Percentiles rank a stretch among this genome's conserved stretches.
Conservation (phyloP, 1,140 invertebrate species). For the Trichoplusia ni region DNA sequence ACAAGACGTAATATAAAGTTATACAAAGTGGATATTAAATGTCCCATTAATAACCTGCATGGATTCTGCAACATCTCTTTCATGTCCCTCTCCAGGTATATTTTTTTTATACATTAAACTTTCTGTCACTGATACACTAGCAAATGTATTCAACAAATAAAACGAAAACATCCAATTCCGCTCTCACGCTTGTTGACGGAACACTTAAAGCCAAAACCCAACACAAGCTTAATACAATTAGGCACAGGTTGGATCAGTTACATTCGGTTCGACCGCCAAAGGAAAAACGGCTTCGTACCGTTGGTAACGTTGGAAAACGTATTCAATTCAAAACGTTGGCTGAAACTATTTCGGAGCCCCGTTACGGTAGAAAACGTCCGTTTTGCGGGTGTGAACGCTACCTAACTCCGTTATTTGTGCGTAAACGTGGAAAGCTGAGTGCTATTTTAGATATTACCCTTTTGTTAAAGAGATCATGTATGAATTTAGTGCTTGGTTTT, state of each 20-base stretch:
- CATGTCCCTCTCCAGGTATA: no score
- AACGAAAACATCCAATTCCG: constrained; percentile 7
- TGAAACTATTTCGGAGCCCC: constrained; percentile 14
- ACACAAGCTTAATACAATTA: constrained; percentile 23
- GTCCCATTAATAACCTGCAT: no score
- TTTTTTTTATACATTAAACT: no score
- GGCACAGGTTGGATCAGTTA: constrained; percentile 12
- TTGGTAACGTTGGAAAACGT: not conserved
- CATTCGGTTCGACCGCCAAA: constrained; percentile 9
- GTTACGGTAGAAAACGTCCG: not conserved
- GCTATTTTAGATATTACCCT: not conserved
- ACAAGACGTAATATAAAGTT: no score
- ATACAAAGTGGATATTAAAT: no score
- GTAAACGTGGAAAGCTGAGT: constrained; percentile 21
- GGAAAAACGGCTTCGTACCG: constrained; percentile 16
- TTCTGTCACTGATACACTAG: no score
- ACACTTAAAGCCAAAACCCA: constrained; percentile 25
- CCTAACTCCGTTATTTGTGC: constrained; percentile 22
- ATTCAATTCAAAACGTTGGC: constrained; percentile 20
- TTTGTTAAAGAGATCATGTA: not conserved
- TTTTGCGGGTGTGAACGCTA: constrained; percentile 11
- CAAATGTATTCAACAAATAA: constrained; percentile 5
- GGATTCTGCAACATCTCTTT: no score
- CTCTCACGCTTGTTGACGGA: constrained; percentile 18
- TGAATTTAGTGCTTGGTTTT: constrained; percentile 1